A percentile compares a stretch with the other conserved stretches of the same genome.
These are phyloP conservation scores for Podarcis raffonei DNA, from an alignment of 2,113 vertebrate genomes.

Conservation along the genomic window DNA sequence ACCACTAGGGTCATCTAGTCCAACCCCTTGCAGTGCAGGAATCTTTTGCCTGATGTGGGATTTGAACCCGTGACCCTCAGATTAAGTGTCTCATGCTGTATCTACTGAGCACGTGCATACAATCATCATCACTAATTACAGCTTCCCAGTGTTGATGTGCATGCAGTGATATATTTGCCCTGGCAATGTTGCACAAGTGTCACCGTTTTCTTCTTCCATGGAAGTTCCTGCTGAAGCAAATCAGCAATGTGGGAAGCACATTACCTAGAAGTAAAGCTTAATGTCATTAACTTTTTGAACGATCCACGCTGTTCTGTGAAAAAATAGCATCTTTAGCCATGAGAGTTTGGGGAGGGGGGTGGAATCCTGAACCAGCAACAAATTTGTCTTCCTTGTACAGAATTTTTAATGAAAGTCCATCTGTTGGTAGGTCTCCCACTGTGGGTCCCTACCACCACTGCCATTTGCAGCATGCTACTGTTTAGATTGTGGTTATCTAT, in stretches of 20 bases:
- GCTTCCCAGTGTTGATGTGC: background rate
- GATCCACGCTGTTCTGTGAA: too few relatives aligned
- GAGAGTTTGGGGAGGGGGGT: background rate
- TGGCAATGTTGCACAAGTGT: background rate
- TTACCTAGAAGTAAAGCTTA: background rate
- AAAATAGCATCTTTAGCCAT: background rate
- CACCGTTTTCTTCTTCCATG: background rate
- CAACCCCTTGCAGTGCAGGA: too few relatives aligned
- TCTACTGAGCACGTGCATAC: background rate
- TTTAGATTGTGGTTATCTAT: slow-evolving; percentile 50
- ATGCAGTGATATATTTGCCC: background rate
- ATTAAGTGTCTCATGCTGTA: too few relatives aligned
- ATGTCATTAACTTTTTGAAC: background rate
- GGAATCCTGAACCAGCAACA: background rate
- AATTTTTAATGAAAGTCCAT: slow-evolving; percentile 52
- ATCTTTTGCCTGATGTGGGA: too few relatives aligned
- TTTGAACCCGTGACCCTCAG: too few relatives aligned
- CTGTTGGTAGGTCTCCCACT: background rate
- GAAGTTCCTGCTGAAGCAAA: background rate
- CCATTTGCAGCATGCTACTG: slow-evolving; percentile 28
- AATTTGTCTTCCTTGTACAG: slow-evolving; percentile 43
- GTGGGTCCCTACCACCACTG: background rate
- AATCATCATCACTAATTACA: background rate
- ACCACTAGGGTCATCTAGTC: too few relatives aligned
- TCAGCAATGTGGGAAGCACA: background rate